Base-by-base conservation (phyloP, 2,888 invertebrate species). In the Chelonus formosanus region DNA sequence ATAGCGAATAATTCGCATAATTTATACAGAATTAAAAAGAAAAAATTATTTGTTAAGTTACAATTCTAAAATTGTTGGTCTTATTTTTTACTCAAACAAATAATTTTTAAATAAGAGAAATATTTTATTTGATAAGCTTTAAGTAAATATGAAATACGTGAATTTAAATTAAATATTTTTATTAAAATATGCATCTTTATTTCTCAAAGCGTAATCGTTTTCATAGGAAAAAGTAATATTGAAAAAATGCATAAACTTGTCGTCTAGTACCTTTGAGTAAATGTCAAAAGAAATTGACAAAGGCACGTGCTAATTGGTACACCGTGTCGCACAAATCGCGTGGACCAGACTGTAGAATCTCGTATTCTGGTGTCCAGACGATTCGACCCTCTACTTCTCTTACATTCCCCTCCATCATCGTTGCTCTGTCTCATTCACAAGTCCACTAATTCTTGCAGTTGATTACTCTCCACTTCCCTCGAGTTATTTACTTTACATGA, bases 281-380 rank as follows among this genome's bases (percentile, higher is more conserved):
- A 57, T 57, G 57, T 20, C 60, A 57, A 66, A 36, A 53, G 63
- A 63, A 63, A 61, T 68, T 58, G 61, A 62, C 67, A 71, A 71
- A 73, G 68, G 68, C 68, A 67, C 54, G 62, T 31, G 74, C 73
- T 78, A 78, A 78, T 79, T 76, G 75, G 74, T 72, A 74, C 77
- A 75, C 73, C 77, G 76, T 73, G 76, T 76, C 75, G 68, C 71
- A 70, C 68, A 76, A 75, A 73, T 71, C 67, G 66, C 65, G 63
- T 70, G 66, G 60, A 50, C 64, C 54, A 55, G 58, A 69, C 67
- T 70, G 73, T 75, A 75, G 76, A 69, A 70, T 64, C 69, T 68
- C 73, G 71, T 68, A 70, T 70, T 70, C 68, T 71, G 68, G 66
- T 60, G 69, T 72, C 76, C 77, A 80, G 79, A 79, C 78, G 74